A percentile compares a stretch with the other conserved stretches of the same genome.
These are phyloP conservation scores for Laticauda laticaudata DNA, from an alignment of 2,113 vertebrate species.

Conservation along the genomic window DNA sequence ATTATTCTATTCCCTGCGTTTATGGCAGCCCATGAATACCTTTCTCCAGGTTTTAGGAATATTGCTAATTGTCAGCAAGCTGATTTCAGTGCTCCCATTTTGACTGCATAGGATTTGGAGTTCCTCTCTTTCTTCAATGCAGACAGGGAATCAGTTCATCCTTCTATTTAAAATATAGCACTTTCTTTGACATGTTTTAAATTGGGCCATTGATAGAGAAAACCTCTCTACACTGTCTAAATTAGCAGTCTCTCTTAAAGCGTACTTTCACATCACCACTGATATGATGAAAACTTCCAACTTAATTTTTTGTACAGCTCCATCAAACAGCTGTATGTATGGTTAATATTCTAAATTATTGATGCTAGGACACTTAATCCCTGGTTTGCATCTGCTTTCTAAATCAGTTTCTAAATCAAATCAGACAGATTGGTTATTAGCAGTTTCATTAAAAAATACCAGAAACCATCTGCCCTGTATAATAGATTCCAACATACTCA, in stretches of 20 bases:
- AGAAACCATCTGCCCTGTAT: neutral
- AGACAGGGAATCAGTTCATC: slow-evolving; percentile 61
- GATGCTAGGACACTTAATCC: slow-evolving; percentile 42
- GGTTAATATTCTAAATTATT: slow-evolving; percentile 45
- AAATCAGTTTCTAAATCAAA: slow-evolving; percentile 38
- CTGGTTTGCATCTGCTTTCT: slow-evolving; percentile 38
- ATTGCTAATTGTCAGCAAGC: slow-evolving; percentile 61
- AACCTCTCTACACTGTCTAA: slow-evolving; percentile 36
- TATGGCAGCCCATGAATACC: slow-evolving; percentile 66
- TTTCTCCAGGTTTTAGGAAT: slow-evolving; percentile 69
- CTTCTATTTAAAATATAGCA: slow-evolving; percentile 29
- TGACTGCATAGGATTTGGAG: slow-evolving; percentile 63
- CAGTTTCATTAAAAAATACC: neutral
- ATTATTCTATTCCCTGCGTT: slow-evolving; percentile 66
- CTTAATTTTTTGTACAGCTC: slow-evolving; percentile 46
- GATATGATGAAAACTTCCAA: slow-evolving; percentile 36
- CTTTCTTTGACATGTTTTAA: slow-evolving; percentile 39
- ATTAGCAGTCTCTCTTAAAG: slow-evolving; percentile 39
- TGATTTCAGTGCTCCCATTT: slow-evolving; percentile 60
- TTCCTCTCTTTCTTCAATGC: slow-evolving; percentile 54
- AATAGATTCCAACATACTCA: slow-evolving; percentile 39
- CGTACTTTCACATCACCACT: slow-evolving; percentile 49
- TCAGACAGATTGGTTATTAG: neutral
- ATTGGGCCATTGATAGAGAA: slow-evolving; percentile 66
- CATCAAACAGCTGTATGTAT: slow-evolving; percentile 58